Evolutionary conservation across 2,113 vertebrate species (phyloP), one percentile per base, ranked within the genome.

Genomic region (Sapajus apella): DNA sequence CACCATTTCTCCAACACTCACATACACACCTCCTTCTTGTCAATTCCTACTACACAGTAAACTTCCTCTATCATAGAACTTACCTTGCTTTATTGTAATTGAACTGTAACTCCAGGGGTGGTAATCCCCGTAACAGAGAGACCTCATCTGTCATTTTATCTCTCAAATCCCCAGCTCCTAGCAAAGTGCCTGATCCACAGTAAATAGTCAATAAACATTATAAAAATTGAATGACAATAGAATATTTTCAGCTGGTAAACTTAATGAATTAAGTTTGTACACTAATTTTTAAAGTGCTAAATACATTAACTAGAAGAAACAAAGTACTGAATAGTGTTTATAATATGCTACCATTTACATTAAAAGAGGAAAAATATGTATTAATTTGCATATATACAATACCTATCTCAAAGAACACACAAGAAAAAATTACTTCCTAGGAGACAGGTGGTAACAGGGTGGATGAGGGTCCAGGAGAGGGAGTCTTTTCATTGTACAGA

Each of bases 231-330:
- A 91, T 81, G 14, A 87, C 4, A 88, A 79, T 2, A 95, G n/a
- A 95, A 84, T 76, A 75, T 55, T 73, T 5, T 27, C 27, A 47
- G 55, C 11, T 87, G 55, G 6, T 86, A 93, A 92, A 96, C 95
- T 87, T 92, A 93, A 87, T 45, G 30, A 92, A 77, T 79, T 75
- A 56, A 93, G 6, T 90, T 11, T 85, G 91, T 50, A 35, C 55
- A 77, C 0, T 92, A 37, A 91, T 89, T 94, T 79, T 92, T 80
- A 96, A 97, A 96, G 85, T 70, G 43, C 40, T 96, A 96, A 95
- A 77, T 14, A 73, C 1, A 94, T 35, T 43, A 70, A 92, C 6
- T 88, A 52, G 73, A 94, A 87, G 56, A 35, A 61, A 58, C 52
- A 52, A 55, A 12, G 35, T 20, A 9, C 9, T 40, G 2, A 75